Conservation (phyloP, 2,888 invertebrate genomes). For the Mesopsocus fuscifrons region DNA sequence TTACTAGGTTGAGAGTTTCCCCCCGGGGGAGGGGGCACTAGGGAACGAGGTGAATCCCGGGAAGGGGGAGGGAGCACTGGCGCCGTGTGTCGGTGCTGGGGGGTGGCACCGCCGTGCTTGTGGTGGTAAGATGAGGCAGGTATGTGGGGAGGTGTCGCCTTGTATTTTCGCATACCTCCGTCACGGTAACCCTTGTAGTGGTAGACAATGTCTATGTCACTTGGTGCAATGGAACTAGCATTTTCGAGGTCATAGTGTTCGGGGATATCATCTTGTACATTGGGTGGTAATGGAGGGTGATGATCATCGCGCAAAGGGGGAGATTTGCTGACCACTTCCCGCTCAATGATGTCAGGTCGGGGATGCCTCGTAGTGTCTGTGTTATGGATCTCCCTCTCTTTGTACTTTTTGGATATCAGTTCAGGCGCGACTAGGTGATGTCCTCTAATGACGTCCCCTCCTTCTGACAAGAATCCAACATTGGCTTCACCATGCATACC, state of each 20-base stretch:
- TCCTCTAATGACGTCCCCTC: slow-evolving; percentile 51
- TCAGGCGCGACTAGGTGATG: slow-evolving; percentile 71
- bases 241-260: slow-evolving; percentile 95
- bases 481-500: slow-evolving; percentile 19
- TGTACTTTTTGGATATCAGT: slow-evolving; percentile 70
- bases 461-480: slow-evolving; percentile 50
- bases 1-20: slow-evolving; percentile 15
- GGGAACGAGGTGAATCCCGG: slow-evolving; percentile 20
- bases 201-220: slow-evolving; percentile 90
- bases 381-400: slow-evolving; percentile 58
- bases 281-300: slow-evolving; percentile 61
- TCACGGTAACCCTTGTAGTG: slow-evolving; percentile 91
- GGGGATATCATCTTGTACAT: slow-evolving; percentile 49
- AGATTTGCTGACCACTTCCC: slow-evolving; percentile 70
- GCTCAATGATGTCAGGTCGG: slow-evolving; percentile 82
- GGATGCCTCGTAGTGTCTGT: slow-evolving; percentile 47
- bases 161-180: slow-evolving; percentile 64
- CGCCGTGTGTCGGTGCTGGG: slow-evolving; percentile 50
- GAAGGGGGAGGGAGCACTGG: slow-evolving; percentile 45
- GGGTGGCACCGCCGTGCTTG: slow-evolving; percentile 31
- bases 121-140: slow-evolving; percentile 49
- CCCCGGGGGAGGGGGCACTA: slow-evolving; percentile 21
- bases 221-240: slow-evolving; percentile 92
- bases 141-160: slow-evolving; percentile 68
- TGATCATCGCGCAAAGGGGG: slow-evolving; percentile 60